Evolutionary conservation across 2,797 vertebrate species (phyloP).

Genomic region (Holocentrus rufus): DNA sequence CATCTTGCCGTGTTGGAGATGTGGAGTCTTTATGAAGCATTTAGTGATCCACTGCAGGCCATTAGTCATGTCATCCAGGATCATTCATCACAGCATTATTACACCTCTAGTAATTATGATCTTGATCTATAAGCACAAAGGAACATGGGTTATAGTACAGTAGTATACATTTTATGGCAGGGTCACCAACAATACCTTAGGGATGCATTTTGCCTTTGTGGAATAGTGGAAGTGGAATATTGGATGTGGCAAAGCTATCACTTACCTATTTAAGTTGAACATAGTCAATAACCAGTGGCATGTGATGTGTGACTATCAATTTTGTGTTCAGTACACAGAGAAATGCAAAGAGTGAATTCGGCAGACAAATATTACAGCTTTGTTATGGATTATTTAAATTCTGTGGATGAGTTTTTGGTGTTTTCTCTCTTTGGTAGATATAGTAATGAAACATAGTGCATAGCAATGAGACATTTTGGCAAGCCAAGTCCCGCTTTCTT

Average conservation of each 20-base stretch:
- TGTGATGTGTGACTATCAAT: too few relatives aligned
- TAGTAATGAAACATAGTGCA: neutral
- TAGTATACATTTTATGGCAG: constrained; percentile 29
- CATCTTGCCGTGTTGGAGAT: constrained; percentile 46
- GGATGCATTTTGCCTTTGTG: neutral
- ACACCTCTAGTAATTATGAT: constrained; percentile 54
- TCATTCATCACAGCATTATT: constrained; percentile 63
- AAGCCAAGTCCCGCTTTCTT: neutral
- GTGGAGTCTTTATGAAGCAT: constrained; percentile 40
- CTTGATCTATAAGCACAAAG: constrained; percentile 26
- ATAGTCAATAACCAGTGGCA: too few relatives aligned
- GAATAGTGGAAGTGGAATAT: neutral
- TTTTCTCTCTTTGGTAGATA: too few relatives aligned
- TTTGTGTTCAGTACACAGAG: too few relatives aligned
- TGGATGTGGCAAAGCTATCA: too few relatives aligned
- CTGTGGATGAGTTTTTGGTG: too few relatives aligned
- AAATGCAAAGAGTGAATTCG: too few relatives aligned
- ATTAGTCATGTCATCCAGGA: constrained; percentile 57
- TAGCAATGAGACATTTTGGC: constrained; percentile 13
- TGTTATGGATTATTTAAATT: too few relatives aligned
- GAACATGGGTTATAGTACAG: constrained; percentile 34
- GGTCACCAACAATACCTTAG: neutral
- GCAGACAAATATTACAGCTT: too few relatives aligned
- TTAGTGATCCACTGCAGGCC: constrained; percentile 44
- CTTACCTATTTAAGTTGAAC: too few relatives aligned